Evolutionary conservation across 2,888 invertebrate species (phyloP), one percentile per base, ranked within the genome.

Genomic region (Pandemis heparana): DNA sequence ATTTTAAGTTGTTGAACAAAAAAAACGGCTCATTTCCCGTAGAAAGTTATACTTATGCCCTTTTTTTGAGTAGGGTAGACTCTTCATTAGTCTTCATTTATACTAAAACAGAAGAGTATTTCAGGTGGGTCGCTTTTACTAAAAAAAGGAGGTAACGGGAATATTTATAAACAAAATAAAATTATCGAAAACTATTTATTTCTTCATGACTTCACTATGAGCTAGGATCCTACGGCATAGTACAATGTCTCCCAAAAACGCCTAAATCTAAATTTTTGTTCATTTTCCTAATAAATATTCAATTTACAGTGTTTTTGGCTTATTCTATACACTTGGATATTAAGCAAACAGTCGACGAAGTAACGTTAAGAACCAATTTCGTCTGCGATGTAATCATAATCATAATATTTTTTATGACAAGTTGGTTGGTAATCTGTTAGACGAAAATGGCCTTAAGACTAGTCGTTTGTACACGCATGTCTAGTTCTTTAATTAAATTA

Each of bases 101-200:
- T n/a, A n/a, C n/a, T 43, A 43, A 10, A 10, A 9, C 43, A 9
- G 10, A 43, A 43, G 43, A 9, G 41, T 10, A 9, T 8, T 10
- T 41, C 10, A 9, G 9, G 9, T 43, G 8, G 9, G 10, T 43
- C 10, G 9, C 10, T 9, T 43, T 43, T 43, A 4, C 9, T 48
- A 48, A 48, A n/a, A 1, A 4, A n/a, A 1, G 8, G 5, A 67
- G 41, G 68, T n/a, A 72, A 23, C 1, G 38, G 18, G 18, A 10
- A n/a, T 48, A 48, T 48, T 71, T 12, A 77, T 53, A 75, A 76
- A 75, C 62, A 66, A 75, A 68, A 56, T 67, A 46, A 70, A 70
- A 70, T 83, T 83, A 83, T 88, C 87, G 80, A 89, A 89, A 89
- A 89, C 88, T 89, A 89, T 89, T 89, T 89, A 87, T 87, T 89